phyloP scores from a whole-genome alignment of 2,113 vertebrate species.

The Nannospalax galili region DNA sequence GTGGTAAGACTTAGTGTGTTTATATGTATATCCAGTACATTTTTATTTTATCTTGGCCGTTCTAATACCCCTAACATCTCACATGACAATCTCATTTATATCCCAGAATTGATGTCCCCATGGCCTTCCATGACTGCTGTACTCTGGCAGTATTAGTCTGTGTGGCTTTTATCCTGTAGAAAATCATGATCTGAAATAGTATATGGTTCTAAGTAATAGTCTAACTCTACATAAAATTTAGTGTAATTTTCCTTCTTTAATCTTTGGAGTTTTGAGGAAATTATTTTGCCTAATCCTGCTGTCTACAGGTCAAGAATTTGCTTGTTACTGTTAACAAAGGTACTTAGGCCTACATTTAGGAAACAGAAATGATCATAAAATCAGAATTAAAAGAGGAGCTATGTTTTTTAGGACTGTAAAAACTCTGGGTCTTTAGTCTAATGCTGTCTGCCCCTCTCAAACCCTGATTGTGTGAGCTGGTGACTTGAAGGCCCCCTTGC shows the following conservation, averaged over 20 bases:
- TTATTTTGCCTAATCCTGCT: slow-evolving; percentile 19
- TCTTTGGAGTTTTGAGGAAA: slow-evolving; percentile 14
- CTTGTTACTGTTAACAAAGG: neutral
- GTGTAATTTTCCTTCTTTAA: neutral
- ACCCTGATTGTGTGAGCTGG: fast-evolving
- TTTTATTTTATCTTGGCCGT: neutral
- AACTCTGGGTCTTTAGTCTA: neutral
- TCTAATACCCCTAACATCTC: neutral
- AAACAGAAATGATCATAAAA: slow-evolving; percentile 48
- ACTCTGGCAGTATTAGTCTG: neutral
- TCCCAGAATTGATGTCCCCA: neutral
- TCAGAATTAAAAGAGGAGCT: neutral
- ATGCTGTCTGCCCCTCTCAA: slow-evolving; percentile 21
- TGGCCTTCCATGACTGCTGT: neutral
- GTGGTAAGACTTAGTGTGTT: neutral
- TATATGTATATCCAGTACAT: neutral
- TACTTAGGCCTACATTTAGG: slow-evolving; percentile 1
- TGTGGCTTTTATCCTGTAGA: neutral
- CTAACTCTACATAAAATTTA: neutral
- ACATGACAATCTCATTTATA: neutral
- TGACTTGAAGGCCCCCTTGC: neutral
- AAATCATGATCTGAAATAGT: slow-evolving; percentile 41
- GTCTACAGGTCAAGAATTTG: slow-evolving; percentile 9
- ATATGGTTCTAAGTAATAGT: neutral
- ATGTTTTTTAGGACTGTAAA: neutral